Evolutionary conservation across 2,888 invertebrate species (phyloP).

Genomic region (Eupithecia vulgata): DNA sequence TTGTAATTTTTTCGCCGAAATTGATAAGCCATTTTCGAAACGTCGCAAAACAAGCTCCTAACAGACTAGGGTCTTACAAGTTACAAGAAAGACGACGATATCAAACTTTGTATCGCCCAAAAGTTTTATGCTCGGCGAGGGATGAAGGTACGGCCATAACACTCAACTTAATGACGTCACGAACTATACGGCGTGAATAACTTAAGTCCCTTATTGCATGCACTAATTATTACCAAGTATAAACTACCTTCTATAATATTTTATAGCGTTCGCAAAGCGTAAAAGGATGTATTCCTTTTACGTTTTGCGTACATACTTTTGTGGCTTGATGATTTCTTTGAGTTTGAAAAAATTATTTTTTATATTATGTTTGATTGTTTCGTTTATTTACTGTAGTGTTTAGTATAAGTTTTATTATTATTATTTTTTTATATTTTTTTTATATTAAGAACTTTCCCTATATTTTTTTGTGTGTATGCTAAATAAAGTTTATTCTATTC

Average conservation of each 20-base stretch:
- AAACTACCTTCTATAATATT: not conserved
- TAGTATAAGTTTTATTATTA: too few relatives aligned
- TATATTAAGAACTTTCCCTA: too few relatives aligned
- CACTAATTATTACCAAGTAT: not conserved
- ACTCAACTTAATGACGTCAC: not conserved
- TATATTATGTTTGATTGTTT: too few relatives aligned
- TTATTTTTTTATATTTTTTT: too few relatives aligned
- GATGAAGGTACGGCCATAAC: not conserved
- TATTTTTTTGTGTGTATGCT: too few relatives aligned
- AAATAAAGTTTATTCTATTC: too few relatives aligned
- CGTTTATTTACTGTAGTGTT: too few relatives aligned
- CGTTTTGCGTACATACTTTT: not conserved
- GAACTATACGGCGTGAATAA: not conserved
- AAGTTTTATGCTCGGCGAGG: not conserved
- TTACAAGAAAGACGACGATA: not conserved
- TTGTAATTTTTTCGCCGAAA: not conserved
- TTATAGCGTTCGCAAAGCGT: not conserved
- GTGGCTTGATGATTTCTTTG: not conserved
- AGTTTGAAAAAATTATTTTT: not conserved
- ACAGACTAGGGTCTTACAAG: not conserved
- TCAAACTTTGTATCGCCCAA: conserved; percentile 6
- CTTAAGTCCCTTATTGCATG: not conserved
- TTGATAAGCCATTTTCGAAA: not conserved
- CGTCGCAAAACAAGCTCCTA: not conserved
- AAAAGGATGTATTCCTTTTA: not conserved